A percentile compares a stretch with the other conserved stretches of the same genome.
These are phyloP conservation scores for Pachyramphus minor DNA, from an alignment of 2,113 vertebrate species.

Conservation along the genomic window DNA sequence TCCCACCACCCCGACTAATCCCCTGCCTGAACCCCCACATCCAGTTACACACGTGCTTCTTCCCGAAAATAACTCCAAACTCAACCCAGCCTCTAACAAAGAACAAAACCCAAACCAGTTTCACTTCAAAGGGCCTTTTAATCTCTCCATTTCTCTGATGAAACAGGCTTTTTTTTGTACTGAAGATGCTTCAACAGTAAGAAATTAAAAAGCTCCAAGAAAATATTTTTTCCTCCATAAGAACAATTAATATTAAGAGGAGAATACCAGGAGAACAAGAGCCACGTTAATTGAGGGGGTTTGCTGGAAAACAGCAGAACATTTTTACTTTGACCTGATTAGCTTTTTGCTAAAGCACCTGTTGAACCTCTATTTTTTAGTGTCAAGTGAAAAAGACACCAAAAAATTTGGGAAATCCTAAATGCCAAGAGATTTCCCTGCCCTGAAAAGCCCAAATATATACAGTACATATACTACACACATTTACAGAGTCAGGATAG, in stretches of 20 bases:
- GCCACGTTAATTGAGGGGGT: background rate
- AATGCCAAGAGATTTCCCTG: background rate
- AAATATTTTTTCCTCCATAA: background rate
- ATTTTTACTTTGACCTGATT: background rate
- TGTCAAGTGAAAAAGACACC: background rate
- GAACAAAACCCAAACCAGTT: conserved; percentile 42
- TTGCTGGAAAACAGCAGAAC: background rate
- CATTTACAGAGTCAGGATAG: background rate
- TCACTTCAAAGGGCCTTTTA: conserved; percentile 58
- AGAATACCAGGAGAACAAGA: background rate
- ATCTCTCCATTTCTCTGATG: conserved; percentile 20
- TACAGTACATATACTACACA: background rate
- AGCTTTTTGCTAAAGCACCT: background rate
- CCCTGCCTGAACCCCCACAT: background rate
- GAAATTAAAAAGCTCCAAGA: background rate
- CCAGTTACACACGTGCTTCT: conserved; percentile 5
- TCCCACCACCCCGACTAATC: background rate
- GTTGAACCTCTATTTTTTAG: background rate
- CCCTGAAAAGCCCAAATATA: background rate
- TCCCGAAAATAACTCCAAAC: conserved; percentile 48
- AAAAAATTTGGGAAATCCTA: background rate
- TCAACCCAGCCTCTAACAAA: conserved; percentile 32
- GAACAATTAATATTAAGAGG: background rate
- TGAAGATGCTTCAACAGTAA: conserved; percentile 9
- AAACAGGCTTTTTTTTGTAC: conserved; percentile 9